phyloP scores from a whole-genome alignment of 2,113 vertebrate genomes.

The Pimephales promelas region DNA sequence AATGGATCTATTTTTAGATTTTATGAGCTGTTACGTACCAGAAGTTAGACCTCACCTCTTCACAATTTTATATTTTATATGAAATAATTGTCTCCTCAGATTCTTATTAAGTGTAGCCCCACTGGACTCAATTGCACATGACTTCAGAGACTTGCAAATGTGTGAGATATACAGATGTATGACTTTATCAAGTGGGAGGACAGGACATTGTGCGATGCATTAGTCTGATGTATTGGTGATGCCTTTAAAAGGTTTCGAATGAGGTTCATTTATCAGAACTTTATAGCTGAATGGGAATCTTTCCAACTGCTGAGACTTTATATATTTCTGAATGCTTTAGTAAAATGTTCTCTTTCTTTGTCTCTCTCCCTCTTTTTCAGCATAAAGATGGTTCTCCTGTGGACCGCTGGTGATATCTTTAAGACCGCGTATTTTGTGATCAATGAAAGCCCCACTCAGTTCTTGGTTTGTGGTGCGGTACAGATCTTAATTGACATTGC shows the following conservation, averaged over 20 bases:
- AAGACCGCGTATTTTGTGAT: conserved; percentile 81
- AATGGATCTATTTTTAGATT: neutral
- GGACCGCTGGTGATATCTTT: conserved; percentile 79
- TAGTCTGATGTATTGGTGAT: neutral
- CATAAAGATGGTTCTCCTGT: conserved; percentile 84
- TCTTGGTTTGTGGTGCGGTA: conserved; percentile 75
- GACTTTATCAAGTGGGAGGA: conserved; percentile 1
- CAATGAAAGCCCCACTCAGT: conserved; percentile 78
- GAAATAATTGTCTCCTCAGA: neutral
- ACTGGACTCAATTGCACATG: neutral
- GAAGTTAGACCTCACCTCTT: neutral
- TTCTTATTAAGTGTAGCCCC: neutral
- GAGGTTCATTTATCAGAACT: conserved; percentile 7
- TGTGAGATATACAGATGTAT: conserved; percentile 18
- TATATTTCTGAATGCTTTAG: conserved; percentile 14
- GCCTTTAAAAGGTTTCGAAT: conserved; percentile 17
- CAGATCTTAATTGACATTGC: conserved; percentile 79
- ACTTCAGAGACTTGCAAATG: neutral
- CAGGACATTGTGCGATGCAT: conserved; percentile 1
- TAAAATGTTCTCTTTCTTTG: conserved; percentile 30
- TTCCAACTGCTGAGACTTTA: neutral
- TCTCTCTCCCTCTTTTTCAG: conserved; percentile 62
- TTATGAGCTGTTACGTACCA: neutral
- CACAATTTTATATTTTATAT: neutral
- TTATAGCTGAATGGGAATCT: neutral